These are phyloP conservation scores for Lasioglossum lativentre DNA, from an alignment of 2,888 invertebrate species.

Conservation along the genomic window DNA sequence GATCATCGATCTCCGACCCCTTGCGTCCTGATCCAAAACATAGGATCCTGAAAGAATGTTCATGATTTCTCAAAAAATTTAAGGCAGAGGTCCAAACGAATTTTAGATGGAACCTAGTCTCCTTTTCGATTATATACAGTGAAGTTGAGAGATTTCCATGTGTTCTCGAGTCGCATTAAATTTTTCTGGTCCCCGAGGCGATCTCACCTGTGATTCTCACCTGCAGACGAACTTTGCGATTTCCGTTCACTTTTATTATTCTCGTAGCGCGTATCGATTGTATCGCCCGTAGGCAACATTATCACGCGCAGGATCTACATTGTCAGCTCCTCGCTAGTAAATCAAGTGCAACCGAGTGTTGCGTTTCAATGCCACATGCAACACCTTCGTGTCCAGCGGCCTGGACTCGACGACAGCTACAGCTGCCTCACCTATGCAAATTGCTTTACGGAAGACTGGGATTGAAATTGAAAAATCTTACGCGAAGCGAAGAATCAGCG, in stretches of 20 bases:
- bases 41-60: background rate
- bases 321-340: background rate
- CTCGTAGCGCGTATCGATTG: background rate
- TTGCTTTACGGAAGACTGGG: background rate
- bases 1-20: background rate
- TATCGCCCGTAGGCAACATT: background rate
- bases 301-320: background rate
- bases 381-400: background rate
- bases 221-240: background rate
- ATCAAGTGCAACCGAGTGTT: background rate
- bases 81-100: too few relatives aligned
- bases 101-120: background rate
- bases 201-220: background rate
- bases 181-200: too few relatives aligned
- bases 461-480: background rate
- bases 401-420: background rate
- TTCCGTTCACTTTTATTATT: background rate
- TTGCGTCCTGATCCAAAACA: background rate
- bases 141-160: background rate
- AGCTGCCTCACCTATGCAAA: background rate
- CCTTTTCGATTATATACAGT: background rate
- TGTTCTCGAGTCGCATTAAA: too few relatives aligned
- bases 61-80: background rate
- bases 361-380: constrained; percentile 1
- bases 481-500: background rate